Evolutionary conservation across 2,888 invertebrate species (phyloP).

Genomic region (Synergus laeviventris): DNA sequence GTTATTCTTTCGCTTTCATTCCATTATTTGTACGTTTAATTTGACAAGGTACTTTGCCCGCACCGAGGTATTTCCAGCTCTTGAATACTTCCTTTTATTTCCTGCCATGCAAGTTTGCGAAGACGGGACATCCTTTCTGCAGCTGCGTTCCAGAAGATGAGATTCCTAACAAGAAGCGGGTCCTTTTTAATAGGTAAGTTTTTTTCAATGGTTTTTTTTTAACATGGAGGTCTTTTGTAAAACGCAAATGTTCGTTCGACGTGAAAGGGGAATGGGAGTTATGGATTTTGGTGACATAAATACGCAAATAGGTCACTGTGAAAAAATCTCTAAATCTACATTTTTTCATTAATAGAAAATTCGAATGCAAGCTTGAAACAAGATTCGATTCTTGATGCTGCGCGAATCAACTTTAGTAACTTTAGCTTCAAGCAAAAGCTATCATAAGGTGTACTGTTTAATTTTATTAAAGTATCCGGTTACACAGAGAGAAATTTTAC

Average conservation of each 20-base stretch:
- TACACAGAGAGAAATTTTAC: background rate
- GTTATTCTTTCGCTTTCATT: constrained; percentile 28
- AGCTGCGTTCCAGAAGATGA: constrained; percentile 3
- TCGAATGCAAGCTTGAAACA: background rate
- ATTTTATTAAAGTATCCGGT: background rate
- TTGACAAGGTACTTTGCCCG: background rate
- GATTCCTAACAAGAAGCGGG: background rate
- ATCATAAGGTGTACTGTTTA: background rate
- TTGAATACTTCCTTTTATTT: background rate
- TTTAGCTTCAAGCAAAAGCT: background rate
- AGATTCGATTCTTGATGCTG: background rate
- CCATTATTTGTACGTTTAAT: background rate
- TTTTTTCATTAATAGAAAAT: no score
- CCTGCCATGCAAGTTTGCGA: background rate
- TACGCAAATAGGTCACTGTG: background rate
- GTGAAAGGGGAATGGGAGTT: background rate
- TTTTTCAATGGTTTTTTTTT: background rate
- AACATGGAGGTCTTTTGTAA: background rate
- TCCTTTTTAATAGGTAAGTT: background rate
- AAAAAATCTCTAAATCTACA: no score
- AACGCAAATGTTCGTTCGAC: background rate
- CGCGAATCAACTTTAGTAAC: background rate
- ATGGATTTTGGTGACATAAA: background rate
- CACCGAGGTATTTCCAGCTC: background rate
- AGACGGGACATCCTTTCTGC: background rate